phyloP scores from a whole-genome alignment of 2,888 invertebrate species.

The Drosophila birchii region DNA sequence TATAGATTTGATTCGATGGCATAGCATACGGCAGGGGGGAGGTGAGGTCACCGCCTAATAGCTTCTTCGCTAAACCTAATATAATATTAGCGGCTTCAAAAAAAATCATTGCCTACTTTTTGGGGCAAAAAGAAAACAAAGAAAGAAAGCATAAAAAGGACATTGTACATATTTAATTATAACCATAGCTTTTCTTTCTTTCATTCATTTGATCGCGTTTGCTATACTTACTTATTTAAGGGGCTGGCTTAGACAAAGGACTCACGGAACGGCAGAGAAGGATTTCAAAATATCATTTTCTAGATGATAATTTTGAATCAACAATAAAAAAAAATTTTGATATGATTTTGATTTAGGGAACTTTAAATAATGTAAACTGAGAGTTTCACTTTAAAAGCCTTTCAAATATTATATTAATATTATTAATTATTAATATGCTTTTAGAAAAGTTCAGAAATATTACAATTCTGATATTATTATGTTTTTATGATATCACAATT shows the following conservation, averaged over 20 bases:
- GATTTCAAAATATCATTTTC: too few species aligned
- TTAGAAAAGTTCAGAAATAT: too few species aligned
- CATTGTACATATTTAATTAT: background rate
- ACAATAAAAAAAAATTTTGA: too few species aligned
- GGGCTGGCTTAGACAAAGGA: constrained; percentile 22
- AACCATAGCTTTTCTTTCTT: background rate
- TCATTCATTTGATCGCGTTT: constrained; percentile 4
- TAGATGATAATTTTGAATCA: too few species aligned
- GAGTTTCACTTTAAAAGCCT: too few species aligned
- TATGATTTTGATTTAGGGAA: too few species aligned
- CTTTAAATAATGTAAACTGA: too few species aligned
- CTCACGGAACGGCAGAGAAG: constrained; percentile 25
- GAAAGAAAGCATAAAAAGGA: background rate
- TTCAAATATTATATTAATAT: too few species aligned
- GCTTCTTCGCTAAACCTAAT: constrained; percentile 23
- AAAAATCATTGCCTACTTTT: constrained; percentile 33
- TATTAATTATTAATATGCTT: too few species aligned
- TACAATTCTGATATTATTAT: too few species aligned
- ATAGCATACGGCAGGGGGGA: background rate
- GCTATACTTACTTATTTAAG: constrained; percentile 1
- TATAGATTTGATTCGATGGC: constrained; percentile 27
- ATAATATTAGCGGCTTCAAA: constrained; percentile 24
- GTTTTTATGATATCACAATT: too few species aligned
- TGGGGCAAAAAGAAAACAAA: constrained; percentile 8
- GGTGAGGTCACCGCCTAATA: background rate